phyloP scores from a whole-genome alignment of 1,140 invertebrate genomes.

The Coenobita brevimanus region DNA sequence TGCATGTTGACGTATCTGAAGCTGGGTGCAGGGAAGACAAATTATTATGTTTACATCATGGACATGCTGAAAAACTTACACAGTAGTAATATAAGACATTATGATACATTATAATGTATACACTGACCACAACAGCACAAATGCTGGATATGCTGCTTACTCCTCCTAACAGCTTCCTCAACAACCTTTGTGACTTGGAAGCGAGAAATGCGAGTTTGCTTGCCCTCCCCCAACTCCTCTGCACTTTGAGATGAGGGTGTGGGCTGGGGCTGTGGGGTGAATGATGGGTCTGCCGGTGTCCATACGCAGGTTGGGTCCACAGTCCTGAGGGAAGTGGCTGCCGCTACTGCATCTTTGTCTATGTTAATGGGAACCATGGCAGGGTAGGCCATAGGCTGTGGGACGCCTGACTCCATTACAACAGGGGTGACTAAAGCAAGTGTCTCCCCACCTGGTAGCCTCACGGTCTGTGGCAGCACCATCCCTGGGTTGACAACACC shows the following conservation, averaged over 20 bases:
- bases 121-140: not conserved
- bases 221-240: slow-evolving; percentile 16
- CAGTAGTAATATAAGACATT: no score
- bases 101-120: not conserved
- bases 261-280: not conserved
- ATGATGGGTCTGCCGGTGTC: not conserved
- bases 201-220: slow-evolving; percentile 43
- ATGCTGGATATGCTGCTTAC: slow-evolving; percentile 1
- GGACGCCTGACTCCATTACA: slow-evolving; percentile 28
- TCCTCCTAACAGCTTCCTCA: slow-evolving; percentile 48
- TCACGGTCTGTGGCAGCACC: slow-evolving; percentile 49
- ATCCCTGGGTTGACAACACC: not conserved
- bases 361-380: slow-evolving; percentile 38
- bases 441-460: slow-evolving; percentile 44
- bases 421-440: slow-evolving; percentile 35
- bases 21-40: not conserved
- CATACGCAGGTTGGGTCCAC: not conserved
- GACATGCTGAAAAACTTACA: no score
- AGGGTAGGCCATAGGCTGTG: slow-evolving; percentile 6
- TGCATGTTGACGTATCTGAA: slow-evolving; percentile 45
- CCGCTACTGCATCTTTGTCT: not conserved
- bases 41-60: not conserved
- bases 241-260: slow-evolving; percentile 42
- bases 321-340: not conserved
- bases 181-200: slow-evolving; percentile 61